Evolutionary conservation across 2,888 invertebrate genomes (phyloP), one percentile per base, ranked within the genome.

Genomic region (Oeneis ivallda): DNA sequence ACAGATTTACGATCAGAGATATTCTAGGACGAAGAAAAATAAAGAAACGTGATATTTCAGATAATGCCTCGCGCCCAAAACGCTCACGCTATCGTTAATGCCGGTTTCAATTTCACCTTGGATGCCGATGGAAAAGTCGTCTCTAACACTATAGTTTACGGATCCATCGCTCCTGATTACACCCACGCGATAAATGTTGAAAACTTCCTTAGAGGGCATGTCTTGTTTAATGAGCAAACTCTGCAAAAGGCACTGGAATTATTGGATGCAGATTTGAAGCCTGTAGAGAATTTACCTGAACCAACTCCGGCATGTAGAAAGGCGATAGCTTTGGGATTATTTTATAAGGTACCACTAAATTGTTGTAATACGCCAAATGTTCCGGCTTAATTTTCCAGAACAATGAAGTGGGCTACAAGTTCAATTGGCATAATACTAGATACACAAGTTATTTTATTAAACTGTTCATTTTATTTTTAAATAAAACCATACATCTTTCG

Each of bases 11-110:
- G 2, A 7, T 37, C 37, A 7, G 4, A 8, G 37, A 37, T 5
- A 37, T 37, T 8, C 2, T 3, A 37, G 9, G 7, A 37, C 45
- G 6, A 45, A 13, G 17, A 49, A 5, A 26, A 26, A 5, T 26
- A 26, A 17, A 49, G 19, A 19, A 17, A 49, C 15, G 1, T 37
- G 37, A 45, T n/a, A 73, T 83, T 89, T 67, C 78, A 96, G 96
- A 94, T 96, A 71, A 95, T 95, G 93, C 94, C 95, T 0, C 87
- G 96, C 70, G 94, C 95, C 0, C 95, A 96, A 87, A 96, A 96
- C 77, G 94, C 96, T 0, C 96, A 96, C 74, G 96, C 96, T 0
- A 93, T 95, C 69, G 94, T 96, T 0, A 96, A 96, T 78, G 95
- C 95, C 0, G 96, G 94, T 1, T 96, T 96, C 76, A 82, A 93